phyloP scores from a whole-genome alignment of 2,113 vertebrate species.

The Microtus pennsylvanicus region DNA sequence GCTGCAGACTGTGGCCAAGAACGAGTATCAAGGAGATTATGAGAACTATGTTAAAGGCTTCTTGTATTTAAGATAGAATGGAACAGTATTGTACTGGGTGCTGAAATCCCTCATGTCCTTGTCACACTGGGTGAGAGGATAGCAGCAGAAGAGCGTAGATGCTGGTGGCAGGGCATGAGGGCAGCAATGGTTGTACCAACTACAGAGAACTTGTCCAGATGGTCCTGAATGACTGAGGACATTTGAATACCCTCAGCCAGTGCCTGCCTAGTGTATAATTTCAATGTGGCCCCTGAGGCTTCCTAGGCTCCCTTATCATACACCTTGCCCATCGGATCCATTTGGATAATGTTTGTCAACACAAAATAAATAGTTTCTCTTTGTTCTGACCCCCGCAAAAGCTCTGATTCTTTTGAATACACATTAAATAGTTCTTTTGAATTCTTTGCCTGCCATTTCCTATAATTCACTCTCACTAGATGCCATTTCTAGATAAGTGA shows the following conservation, averaged over 20 bases:
- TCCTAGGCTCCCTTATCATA: slow-evolving; percentile 27
- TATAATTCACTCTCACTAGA: neutral
- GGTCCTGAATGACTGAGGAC: slow-evolving; percentile 93
- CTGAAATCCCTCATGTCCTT: slow-evolving; percentile 92
- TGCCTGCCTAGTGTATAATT: slow-evolving; percentile 29
- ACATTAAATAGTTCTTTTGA: neutral
- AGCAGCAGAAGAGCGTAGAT: slow-evolving; percentile 95
- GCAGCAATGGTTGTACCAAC: slow-evolving; percentile 96
- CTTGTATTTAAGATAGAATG: neutral
- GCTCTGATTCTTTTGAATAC: neutral
- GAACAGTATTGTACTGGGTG: neutral
- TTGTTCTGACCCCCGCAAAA: neutral
- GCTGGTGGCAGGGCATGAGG: slow-evolving; percentile 93
- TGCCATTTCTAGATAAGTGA: neutral
- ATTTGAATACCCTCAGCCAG: neutral
- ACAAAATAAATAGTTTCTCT: slow-evolving; percentile 79
- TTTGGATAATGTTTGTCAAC: slow-evolving; percentile 43
- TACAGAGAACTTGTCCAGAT: slow-evolving; percentile 96
- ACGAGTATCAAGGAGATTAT: neutral
- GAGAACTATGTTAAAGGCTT: neutral
- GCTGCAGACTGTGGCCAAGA: neutral
- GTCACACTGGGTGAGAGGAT: slow-evolving; percentile 97
- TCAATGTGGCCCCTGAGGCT: neutral
- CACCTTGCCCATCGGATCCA: neutral
- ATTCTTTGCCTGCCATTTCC: neutral